A percentile compares a stretch with the other conserved stretches of the same genome.
These are phyloP conservation scores for Gobiocypris rarus DNA, from an alignment of 2,113 vertebrate genomes.

Conservation along the genomic window DNA sequence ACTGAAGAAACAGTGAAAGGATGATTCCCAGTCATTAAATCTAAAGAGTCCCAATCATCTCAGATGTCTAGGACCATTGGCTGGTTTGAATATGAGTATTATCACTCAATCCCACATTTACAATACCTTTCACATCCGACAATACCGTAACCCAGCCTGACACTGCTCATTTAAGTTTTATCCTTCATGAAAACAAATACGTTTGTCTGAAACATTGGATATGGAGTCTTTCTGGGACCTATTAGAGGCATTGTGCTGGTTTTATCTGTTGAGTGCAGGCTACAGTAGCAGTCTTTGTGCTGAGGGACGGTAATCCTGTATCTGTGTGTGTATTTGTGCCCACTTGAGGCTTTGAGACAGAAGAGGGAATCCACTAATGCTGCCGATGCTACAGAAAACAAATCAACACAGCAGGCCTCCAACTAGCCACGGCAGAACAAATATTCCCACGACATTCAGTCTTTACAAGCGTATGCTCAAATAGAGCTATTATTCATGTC, in stretches of 20 bases:
- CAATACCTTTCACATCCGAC: slow-evolving; percentile 50
- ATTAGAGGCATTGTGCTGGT: slow-evolving; percentile 55
- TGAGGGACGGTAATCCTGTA: slow-evolving; percentile 44
- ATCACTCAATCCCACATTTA: slow-evolving; percentile 57
- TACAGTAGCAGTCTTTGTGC: slow-evolving; percentile 48
- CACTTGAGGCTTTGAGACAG: slow-evolving; percentile 32
- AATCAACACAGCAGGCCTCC: slow-evolving; percentile 49
- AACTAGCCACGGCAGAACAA: slow-evolving; percentile 39
- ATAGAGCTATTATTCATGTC: slow-evolving; percentile 43
- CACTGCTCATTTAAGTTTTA: slow-evolving; percentile 50
- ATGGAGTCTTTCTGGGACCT: slow-evolving; percentile 43
- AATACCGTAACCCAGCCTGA: slow-evolving; percentile 52
- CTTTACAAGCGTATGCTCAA: slow-evolving; percentile 43
- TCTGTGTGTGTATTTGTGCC: slow-evolving; percentile 39
- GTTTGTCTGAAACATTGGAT: slow-evolving; percentile 51
- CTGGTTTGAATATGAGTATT: slow-evolving; percentile 46
- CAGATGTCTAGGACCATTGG: slow-evolving; percentile 36
- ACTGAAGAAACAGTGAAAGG: not conserved
- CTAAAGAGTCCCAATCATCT: slow-evolving; percentile 34
- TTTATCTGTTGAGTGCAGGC: slow-evolving; percentile 58
- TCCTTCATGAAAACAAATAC: slow-evolving; percentile 50
- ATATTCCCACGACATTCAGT: slow-evolving; percentile 44
- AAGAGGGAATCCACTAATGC: slow-evolving; percentile 38
- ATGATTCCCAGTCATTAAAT: slow-evolving; percentile 26
- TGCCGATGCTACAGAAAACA: slow-evolving; percentile 39